Conservation (phyloP, 2,888 invertebrate species). For the Oscheius sp. region DNA sequence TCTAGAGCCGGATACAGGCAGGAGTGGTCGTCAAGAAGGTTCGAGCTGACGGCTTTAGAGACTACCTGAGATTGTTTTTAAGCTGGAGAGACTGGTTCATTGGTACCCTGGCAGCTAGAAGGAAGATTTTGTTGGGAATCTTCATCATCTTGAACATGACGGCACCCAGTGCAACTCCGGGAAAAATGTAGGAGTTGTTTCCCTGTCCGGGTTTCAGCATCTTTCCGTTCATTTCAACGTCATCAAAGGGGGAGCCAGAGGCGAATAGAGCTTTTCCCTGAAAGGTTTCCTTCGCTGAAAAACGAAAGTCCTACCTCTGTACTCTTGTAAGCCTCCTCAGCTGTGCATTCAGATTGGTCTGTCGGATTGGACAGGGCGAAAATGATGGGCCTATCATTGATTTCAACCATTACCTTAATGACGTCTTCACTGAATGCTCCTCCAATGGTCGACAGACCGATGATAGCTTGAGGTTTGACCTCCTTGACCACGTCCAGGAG, state of each 20-base stretch:
- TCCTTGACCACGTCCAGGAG: constrained; percentile 85
- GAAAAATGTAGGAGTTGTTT: constrained; percentile 97
- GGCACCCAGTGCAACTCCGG: constrained; percentile 91
- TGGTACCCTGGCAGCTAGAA: constrained; percentile 88
- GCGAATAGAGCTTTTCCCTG: constrained; percentile 93
- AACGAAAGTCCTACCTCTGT: constrained; percentile 81
- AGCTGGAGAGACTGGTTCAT: no score
- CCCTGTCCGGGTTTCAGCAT: constrained; percentile 93
- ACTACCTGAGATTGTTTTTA: constrained; percentile 78
- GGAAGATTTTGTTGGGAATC: constrained; percentile 91
- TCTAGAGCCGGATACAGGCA: constrained; percentile 91
- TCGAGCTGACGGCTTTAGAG: constrained; percentile 84
- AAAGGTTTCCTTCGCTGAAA: constrained; percentile 17
- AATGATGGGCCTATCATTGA: constrained; percentile 88
- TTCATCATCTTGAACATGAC: constrained; percentile 92
- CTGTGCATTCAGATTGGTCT: constrained; percentile 96
- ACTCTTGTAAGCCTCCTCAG: constrained; percentile 90
- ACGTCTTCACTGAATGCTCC: constrained; percentile 92
- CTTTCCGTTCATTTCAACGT: constrained; percentile 84
- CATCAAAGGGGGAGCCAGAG: constrained; percentile 94
- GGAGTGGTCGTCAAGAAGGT: constrained; percentile 83
- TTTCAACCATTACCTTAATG: constrained; percentile 85
- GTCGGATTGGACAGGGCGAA: constrained; percentile 99
- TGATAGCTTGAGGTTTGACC: constrained; percentile 88
- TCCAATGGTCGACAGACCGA: constrained; percentile 92